phyloP scores from a whole-genome alignment of 2,888 invertebrate genomes.

The Mythimna ferrago region DNA sequence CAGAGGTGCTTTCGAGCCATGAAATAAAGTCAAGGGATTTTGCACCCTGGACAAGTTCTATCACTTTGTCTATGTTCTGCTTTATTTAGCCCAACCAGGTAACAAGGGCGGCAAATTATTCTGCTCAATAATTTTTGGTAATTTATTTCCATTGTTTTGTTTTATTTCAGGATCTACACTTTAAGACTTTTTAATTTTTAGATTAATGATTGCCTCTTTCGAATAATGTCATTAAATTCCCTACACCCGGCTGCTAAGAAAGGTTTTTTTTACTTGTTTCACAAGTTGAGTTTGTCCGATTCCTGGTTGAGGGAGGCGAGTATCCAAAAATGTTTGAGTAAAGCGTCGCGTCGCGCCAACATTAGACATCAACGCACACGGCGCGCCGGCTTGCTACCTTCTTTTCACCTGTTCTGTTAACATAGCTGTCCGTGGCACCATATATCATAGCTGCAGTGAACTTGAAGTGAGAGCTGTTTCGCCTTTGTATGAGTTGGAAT shows the following conservation, averaged over 20 bases:
- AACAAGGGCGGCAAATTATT: not conserved
- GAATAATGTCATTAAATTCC: not conserved
- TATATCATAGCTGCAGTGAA: too few species aligned
- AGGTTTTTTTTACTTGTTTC: not conserved
- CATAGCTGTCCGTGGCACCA: not conserved
- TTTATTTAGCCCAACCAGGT: not conserved
- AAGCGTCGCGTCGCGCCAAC: slow-evolving; percentile 18
- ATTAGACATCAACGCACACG: slow-evolving; percentile 68
- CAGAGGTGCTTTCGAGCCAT: not conserved
- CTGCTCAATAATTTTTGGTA: too few species aligned
- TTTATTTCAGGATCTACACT: not conserved
- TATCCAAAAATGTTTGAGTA: not conserved
- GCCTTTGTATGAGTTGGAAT: too few species aligned
- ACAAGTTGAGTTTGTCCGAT: not conserved
- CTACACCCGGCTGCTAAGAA: not conserved
- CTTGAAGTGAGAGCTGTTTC: not conserved
- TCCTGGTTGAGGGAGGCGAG: not conserved
- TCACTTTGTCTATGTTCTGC: not conserved
- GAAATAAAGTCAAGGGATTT: not conserved
- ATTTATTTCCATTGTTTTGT: not conserved
- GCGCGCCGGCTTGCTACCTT: not conserved
- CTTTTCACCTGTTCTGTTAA: not conserved
- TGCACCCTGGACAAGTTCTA: not conserved
- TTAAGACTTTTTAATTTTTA: not conserved
- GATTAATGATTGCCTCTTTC: not conserved